Base-by-base conservation (phyloP, 2,888 invertebrate species). In the Nasonovia ribisnigri region DNA sequence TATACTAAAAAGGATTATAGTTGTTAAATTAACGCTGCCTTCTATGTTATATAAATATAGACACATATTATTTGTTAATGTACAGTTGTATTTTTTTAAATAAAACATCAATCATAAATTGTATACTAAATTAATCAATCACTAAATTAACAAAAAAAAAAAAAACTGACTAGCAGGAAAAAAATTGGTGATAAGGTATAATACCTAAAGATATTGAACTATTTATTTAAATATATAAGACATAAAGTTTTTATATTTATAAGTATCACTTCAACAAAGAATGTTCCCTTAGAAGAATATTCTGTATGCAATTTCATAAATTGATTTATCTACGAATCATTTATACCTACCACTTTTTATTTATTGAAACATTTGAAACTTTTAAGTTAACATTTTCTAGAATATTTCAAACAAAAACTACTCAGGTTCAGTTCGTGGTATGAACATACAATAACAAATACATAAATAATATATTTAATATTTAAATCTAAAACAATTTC, bases 31-130 rank as follows among this genome's bases (percentile, higher is more conserved):
- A 51, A 51, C 51, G 36, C 10, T 46, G n/a, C 54, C 16, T n/a
- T 42, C 54, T 57, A 24, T 57, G 84, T 91, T 46, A n/a, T 91
- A 84, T 43, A 77, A 84, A 84, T n/a, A 84, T 42, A 54, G 8
- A 77, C 13, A 84, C 90, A 46, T 46, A n/a, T 20, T 67, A 48
- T 54, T 51, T 43, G 54, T 90, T 90, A 51, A 67, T 60, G 8
- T 43, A 90, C 20, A 48, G 36, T 67, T 67, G n/a, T 67, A 20
- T 77, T 46, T 88, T 84, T 43, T 46, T 1, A 54, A 91, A 84
- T n/a, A 20, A 43, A 84, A 90, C 90, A 91, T 91, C 91, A 91
- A 91, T 91, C 91, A 91, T 57, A 43, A 91, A 91, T 84, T 91
- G 84, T 91, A 54, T 43, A 43, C 43, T 43, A 43, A 29, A 84